Percentiles rank a stretch among this genome's conserved stretches.
Evolutionary conservation across 2,888 invertebrate genomes (phyloP).

Genomic region (Thymelicus acteon): DNA sequence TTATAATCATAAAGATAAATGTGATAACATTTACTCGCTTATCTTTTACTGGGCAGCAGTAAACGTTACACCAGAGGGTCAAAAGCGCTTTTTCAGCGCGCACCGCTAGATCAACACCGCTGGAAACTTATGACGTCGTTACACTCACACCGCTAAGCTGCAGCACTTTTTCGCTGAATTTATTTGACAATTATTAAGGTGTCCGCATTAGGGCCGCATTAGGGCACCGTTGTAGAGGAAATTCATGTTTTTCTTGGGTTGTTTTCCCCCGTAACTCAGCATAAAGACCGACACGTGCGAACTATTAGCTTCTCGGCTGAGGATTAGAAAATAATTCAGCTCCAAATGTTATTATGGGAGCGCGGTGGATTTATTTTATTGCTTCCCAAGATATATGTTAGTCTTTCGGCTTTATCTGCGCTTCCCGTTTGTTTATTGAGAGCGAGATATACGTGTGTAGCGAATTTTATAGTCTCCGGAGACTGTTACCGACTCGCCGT

Average conservation of each 20-base stretch:
- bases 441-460: constrained; percentile 67
- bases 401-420: constrained; percentile 77
- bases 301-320: constrained; percentile 80
- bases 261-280: constrained; percentile 77
- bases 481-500: constrained; percentile 54
- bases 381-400: constrained; percentile 73
- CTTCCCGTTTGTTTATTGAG: constrained; percentile 77
- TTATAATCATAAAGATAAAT: too few relatives aligned
- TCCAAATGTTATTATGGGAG: constrained; percentile 82
- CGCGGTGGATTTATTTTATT: constrained; percentile 82
- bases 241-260: constrained; percentile 82
- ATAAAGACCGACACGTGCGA: constrained; percentile 79
- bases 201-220: constrained; percentile 80
- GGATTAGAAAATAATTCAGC: constrained; percentile 85
- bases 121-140: constrained; percentile 75
- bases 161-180: constrained; percentile 74
- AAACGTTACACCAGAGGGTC: constrained; percentile 29
- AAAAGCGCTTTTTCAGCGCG: constrained; percentile 47
- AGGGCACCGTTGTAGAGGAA: constrained; percentile 67
- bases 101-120: constrained; percentile 51
- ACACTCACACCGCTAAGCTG: constrained; percentile 61
- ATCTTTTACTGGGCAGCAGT: not conserved
- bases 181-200: constrained; percentile 84
- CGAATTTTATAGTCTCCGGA: constrained; percentile 71
- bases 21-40: not conserved